A percentile compares a stretch with the other conserved stretches of the same genome.
Evolutionary conservation across 2,797 vertebrate genomes (phyloP).

Genomic region (Arremon brunneinucha): DNA sequence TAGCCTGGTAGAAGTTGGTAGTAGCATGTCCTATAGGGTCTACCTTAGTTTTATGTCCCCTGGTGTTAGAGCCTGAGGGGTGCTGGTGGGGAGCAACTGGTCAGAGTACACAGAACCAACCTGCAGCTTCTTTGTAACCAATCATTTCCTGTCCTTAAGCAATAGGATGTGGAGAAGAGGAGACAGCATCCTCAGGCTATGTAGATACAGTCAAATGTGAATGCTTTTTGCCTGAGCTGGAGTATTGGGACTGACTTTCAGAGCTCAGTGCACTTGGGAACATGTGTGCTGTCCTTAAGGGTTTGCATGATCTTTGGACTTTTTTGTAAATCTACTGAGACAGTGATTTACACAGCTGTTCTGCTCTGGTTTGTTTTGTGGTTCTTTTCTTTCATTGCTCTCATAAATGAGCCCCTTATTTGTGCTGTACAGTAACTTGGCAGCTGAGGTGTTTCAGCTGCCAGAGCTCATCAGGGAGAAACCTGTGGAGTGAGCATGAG

Average conservation of each 20-base stretch:
- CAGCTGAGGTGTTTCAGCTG: background rate
- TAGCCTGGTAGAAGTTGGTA: background rate
- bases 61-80: background rate
- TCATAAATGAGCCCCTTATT: background rate
- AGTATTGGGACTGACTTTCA: background rate
- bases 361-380: background rate
- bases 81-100: background rate
- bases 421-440: background rate
- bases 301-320: background rate
- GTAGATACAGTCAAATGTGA: background rate
- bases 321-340: background rate
- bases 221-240: background rate
- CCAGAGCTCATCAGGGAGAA: background rate
- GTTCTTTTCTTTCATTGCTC: background rate
- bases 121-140: background rate
- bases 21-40: fast-evolving
- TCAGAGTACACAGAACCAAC: background rate
- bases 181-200: background rate
- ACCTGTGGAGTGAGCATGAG: fast-evolving
- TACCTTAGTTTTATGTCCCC: background rate
- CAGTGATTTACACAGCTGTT: background rate
- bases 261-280: background rate
- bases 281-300: fast-evolving
- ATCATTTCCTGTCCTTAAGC: background rate
- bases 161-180: background rate